Evolutionary conservation across 2,888 invertebrate species (phyloP).

Genomic region (Zygaena filipendulae): DNA sequence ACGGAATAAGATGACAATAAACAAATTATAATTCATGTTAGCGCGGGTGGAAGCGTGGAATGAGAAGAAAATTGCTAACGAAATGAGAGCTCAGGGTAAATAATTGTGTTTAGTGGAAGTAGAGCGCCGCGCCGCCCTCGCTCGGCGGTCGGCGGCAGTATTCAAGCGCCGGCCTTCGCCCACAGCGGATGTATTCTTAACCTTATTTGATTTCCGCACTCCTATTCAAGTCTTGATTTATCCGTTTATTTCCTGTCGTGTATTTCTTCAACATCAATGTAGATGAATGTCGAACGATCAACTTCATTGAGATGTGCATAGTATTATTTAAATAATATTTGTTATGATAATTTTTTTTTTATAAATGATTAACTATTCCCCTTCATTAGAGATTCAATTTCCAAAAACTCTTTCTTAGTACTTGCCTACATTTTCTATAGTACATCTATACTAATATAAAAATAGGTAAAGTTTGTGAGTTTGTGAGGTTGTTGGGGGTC

Average conservation of each 20-base stretch:
- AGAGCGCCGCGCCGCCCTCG: constrained; percentile 3
- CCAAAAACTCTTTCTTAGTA: too few relatives aligned
- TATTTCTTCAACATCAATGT: too few relatives aligned
- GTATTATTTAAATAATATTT: too few relatives aligned
- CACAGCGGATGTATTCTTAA: constrained; percentile 16
- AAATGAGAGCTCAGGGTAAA: constrained; percentile 27
- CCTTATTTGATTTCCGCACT: constrained; percentile 19
- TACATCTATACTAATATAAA: too few relatives aligned
- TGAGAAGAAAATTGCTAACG: constrained; percentile 29
- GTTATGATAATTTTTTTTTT: too few relatives aligned
- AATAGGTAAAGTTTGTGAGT: too few relatives aligned
- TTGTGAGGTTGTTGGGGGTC: too few relatives aligned
- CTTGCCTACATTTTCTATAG: too few relatives aligned
- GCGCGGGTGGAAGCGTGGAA: constrained; percentile 23
- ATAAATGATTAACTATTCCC: too few relatives aligned
- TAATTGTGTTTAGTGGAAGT: constrained; percentile 25
- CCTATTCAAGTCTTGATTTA: not conserved
- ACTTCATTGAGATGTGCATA: too few relatives aligned
- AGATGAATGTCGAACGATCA: too few relatives aligned
- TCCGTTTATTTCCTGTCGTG: not conserved
- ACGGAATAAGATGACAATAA: constrained; percentile 39
- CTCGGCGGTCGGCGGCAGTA: constrained; percentile 8
- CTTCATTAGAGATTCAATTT: too few relatives aligned
- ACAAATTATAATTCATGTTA: constrained; percentile 45
- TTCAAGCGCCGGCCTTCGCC: constrained; percentile 12